These are phyloP conservation scores for Morpho helenor DNA, from an alignment of 2,888 invertebrate species.

Conservation along the genomic window DNA sequence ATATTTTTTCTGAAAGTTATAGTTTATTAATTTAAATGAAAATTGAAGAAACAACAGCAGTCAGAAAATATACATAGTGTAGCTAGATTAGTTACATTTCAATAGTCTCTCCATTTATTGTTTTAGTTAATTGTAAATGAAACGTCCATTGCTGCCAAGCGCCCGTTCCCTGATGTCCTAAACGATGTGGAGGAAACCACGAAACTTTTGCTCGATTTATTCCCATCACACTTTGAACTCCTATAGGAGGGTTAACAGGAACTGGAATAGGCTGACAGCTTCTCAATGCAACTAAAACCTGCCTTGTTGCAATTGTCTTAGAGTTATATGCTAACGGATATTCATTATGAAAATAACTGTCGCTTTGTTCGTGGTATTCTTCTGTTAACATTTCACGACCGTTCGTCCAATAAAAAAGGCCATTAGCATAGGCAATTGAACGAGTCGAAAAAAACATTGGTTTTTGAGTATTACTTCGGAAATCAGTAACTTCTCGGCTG, in stretches of 20 bases:
- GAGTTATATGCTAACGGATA: constrained; percentile 78
- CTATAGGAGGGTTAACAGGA: constrained; percentile 87
- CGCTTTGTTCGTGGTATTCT: constrained; percentile 84
- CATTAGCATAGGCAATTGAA: constrained; percentile 87
- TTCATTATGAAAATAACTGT: constrained; percentile 88
- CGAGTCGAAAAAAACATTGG: constrained; percentile 86
- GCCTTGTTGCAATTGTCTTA: constrained; percentile 53
- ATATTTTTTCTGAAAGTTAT: constrained; percentile 59
- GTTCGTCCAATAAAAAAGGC: constrained; percentile 92
- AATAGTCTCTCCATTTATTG: constrained; percentile 47
- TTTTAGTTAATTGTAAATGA: constrained; percentile 83
- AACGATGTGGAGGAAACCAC: constrained; percentile 89
- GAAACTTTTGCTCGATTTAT: constrained; percentile 86
- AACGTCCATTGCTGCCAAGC: constrained; percentile 88
- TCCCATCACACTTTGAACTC: constrained; percentile 90
- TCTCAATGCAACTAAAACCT: constrained; percentile 78
- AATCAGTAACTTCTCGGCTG: constrained; percentile 84
- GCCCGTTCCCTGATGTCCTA: constrained; percentile 85
- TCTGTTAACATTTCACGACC: constrained; percentile 87
- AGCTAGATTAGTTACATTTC: constrained; percentile 47
- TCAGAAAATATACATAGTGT: background rate
- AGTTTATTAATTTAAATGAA: background rate
- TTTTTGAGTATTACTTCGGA: constrained; percentile 86
- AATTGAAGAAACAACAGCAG: too few relatives aligned
- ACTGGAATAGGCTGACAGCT: constrained; percentile 89